Evolutionary conservation across 2,888 invertebrate species (phyloP).

Genomic region (Melanotus villosus): DNA sequence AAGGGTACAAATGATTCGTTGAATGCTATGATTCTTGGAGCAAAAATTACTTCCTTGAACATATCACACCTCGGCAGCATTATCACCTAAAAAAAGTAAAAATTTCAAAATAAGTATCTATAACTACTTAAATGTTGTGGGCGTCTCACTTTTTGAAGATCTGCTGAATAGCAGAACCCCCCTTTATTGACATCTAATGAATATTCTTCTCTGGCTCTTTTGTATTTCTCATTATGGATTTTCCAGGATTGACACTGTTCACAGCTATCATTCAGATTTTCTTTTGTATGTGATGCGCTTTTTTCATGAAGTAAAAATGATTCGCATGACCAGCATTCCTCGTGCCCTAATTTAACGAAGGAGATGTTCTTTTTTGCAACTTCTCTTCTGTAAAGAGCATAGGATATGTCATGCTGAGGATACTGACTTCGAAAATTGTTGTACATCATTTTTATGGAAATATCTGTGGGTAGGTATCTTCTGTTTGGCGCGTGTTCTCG

Average conservation of each 20-base stretch:
- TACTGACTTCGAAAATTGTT: neutral
- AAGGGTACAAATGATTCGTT: neutral
- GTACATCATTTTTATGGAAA: slow-evolving; percentile 1
- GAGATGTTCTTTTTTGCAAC: slow-evolving; percentile 4
- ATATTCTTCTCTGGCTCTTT: neutral
- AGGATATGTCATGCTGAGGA: neutral
- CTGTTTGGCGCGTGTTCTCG: neutral
- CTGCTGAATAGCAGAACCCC: neutral
- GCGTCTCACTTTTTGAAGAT: neutral
- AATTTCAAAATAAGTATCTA: too few species aligned
- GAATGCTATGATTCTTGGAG: neutral
- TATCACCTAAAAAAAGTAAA: neutral
- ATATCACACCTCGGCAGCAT: slow-evolving; percentile 1
- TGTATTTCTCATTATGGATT: neutral
- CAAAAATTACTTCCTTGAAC: neutral
- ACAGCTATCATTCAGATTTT: neutral
- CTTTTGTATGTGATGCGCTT: neutral
- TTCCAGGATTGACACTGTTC: neutral
- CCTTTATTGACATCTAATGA: neutral
- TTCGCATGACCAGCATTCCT: slow-evolving; percentile 15
- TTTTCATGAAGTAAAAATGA: neutral
- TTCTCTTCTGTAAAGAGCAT: slow-evolving; percentile 1
- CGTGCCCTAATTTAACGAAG: slow-evolving; percentile 6
- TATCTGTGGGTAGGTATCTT: slow-evolving; percentile 14
- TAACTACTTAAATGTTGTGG: too few species aligned